These are phyloP conservation scores for Sebastes dallii DNA, from an alignment of 2,797 vertebrate genomes.

Conservation along the genomic window DNA sequence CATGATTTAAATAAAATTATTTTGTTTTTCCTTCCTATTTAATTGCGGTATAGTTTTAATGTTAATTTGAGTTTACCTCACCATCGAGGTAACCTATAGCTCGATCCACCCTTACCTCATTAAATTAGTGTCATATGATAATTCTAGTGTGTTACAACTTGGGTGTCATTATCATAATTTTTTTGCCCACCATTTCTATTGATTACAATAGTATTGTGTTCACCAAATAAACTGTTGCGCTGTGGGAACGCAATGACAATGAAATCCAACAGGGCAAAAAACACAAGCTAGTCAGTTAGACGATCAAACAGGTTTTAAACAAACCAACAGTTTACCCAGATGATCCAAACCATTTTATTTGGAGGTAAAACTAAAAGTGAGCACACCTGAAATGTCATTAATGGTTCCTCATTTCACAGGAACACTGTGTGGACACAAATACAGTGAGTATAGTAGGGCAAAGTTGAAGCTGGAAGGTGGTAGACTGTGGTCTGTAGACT, in stretches of 20 bases:
- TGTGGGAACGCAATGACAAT: not conserved
- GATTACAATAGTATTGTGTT: not conserved
- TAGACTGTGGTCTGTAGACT: too few species aligned
- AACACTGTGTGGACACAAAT: too few species aligned
- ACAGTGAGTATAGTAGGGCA: too few species aligned
- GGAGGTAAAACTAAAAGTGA: too few species aligned
- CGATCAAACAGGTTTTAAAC: not conserved
- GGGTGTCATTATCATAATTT: not conserved
- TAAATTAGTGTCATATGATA: not conserved
- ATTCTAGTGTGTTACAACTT: not conserved
- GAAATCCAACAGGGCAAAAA: not conserved
- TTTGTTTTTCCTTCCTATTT: not conserved
- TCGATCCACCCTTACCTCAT: not conserved
- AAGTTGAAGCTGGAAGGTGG: too few species aligned
- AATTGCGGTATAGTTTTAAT: not conserved
- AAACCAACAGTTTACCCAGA: not conserved
- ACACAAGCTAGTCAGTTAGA: not conserved
- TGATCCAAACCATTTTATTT: too few species aligned
- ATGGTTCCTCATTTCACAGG: too few species aligned
- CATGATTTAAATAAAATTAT: conserved; percentile 2
- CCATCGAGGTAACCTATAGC: not conserved
- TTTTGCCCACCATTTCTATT: not conserved
- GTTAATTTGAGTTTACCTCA: not conserved
- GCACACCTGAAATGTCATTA: too few species aligned
- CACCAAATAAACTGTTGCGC: not conserved